A percentile compares a stretch with the other conserved stretches of the same genome.
These are phyloP conservation scores for Tiphia femorata DNA, from an alignment of 2,888 invertebrate genomes.

Conservation along the genomic window DNA sequence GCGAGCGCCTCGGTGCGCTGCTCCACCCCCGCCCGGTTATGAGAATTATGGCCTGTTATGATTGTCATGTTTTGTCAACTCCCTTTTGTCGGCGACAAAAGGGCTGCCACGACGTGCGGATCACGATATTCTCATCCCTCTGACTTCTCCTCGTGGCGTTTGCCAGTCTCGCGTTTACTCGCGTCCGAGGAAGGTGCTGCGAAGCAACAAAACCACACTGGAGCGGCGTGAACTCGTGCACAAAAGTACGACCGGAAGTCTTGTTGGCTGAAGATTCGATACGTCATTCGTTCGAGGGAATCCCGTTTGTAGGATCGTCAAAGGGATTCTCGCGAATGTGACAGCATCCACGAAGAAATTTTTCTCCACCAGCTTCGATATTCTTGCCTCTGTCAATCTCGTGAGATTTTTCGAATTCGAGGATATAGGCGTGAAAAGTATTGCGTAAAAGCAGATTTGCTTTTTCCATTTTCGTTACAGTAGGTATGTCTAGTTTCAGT, in stretches of 20 bases:
- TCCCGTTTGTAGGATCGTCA: too few relatives aligned
- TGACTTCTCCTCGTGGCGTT: conserved; percentile 15
- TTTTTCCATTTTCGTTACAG: too few relatives aligned
- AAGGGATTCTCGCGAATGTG: too few relatives aligned
- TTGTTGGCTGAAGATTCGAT: conserved; percentile 51
- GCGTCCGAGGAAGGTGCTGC: too few relatives aligned
- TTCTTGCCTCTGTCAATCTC: too few relatives aligned
- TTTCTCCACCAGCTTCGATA: too few relatives aligned
- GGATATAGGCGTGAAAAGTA: too few relatives aligned
- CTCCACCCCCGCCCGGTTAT: conserved; percentile 49
- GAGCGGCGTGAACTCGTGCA: conserved; percentile 13
- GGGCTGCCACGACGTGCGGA: conserved; percentile 37
- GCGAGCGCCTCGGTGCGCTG: conserved; percentile 22
- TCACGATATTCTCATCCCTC: conserved; percentile 16
- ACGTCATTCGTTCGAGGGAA: conserved; percentile 36
- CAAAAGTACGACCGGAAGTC: conserved; percentile 49
- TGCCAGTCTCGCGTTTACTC: too few relatives aligned
- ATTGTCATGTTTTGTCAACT: conserved; percentile 68
- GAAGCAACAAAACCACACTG: neutral
- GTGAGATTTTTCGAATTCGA: too few relatives aligned
- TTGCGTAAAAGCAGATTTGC: too few relatives aligned
- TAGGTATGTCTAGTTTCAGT: too few relatives aligned
- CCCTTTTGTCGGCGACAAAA: conserved; percentile 55
- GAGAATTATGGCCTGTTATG: conserved; percentile 54
- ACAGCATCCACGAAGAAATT: too few relatives aligned